A percentile compares a stretch with the other conserved stretches of the same genome.
phyloP scores from a whole-genome alignment of 2,113 vertebrate species.

The Chunga burmeisteri region DNA sequence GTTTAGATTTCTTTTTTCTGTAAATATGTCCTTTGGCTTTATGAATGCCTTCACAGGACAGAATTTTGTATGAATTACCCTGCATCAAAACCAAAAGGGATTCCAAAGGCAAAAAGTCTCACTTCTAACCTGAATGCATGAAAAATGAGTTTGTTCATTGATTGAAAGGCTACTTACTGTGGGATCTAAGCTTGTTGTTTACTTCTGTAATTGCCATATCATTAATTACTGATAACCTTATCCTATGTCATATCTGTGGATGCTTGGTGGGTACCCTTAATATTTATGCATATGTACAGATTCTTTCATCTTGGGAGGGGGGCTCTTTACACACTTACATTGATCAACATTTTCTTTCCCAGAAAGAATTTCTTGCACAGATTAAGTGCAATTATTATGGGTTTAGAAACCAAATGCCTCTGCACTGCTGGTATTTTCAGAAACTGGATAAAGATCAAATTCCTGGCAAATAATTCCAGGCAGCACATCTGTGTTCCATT shows the following conservation, averaged over 20 bases:
- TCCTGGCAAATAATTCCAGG: background rate
- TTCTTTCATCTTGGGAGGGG: background rate
- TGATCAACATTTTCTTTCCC: background rate
- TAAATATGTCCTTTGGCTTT: background rate
- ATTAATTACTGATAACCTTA: background rate
- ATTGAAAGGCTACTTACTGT: background rate
- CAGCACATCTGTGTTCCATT: background rate
- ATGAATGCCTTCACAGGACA: background rate
- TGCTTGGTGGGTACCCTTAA: background rate
- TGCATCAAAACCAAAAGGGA: background rate
- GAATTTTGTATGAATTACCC: background rate
- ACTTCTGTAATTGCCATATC: background rate
- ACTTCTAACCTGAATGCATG: background rate
- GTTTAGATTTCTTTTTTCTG: background rate
- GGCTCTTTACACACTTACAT: background rate
- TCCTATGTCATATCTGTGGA: background rate
- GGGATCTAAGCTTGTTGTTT: background rate
- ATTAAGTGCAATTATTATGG: background rate
- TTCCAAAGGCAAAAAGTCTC: background rate
- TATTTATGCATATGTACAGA: background rate
- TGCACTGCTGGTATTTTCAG: constrained; percentile 15
- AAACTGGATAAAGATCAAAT: background rate
- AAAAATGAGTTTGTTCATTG: background rate
- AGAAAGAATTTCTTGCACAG: background rate
- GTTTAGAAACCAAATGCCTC: background rate